Base-by-base conservation (phyloP, 2,888 invertebrate genomes). In the Neria commutata region DNA sequence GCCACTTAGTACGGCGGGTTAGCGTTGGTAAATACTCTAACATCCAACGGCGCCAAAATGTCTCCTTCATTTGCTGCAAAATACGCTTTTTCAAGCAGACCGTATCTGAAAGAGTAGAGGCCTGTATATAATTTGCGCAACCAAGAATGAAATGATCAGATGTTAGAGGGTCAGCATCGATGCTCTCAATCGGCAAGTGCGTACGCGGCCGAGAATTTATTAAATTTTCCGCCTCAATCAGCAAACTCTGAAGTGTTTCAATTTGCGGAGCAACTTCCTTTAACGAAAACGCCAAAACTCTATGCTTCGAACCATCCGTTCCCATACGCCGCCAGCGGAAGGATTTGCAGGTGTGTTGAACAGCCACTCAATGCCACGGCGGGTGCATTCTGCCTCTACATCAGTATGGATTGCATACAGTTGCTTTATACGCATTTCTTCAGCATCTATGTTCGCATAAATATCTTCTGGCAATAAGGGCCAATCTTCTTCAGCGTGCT, bases 291-390 rank as follows among this genome's bases (percentile, higher is more conserved):
- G 19, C 10, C 19, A 61, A n/a, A 33, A 49, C 21, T 55, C 55
- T 11, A 51, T 19, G 17, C 42, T 23, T 24, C 23, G 37, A 3
- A 55, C 17, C 5, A 59, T 23, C 6, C 60, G 55, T 33, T 60
- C 56, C 50, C 54, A 59, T n/a, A 50, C 29, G 4, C 67, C 69
- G 1, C 66, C 69, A 55, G 67, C 62, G 21, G 37, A 49, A 1
- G 63, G 63, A 45, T 60, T 54, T 3, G 47, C 33, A 21, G 60
- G 56, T n/a, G 56, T 40, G 29, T 60, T 60, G 33, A 62, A 62
- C 10, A 24, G 10, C 61, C 55, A 61, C 17, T 58, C 50, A 3
- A 63, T 58, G 8, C 55, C 25, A 5, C 48, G 26, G 8, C 17
- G 21, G 3, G 59, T 17, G 29, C 58, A 24, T n/a, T 60, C 57